phyloP scores from a whole-genome alignment of 2,797 vertebrate genomes.

The Eidolon dupreanum region DNA sequence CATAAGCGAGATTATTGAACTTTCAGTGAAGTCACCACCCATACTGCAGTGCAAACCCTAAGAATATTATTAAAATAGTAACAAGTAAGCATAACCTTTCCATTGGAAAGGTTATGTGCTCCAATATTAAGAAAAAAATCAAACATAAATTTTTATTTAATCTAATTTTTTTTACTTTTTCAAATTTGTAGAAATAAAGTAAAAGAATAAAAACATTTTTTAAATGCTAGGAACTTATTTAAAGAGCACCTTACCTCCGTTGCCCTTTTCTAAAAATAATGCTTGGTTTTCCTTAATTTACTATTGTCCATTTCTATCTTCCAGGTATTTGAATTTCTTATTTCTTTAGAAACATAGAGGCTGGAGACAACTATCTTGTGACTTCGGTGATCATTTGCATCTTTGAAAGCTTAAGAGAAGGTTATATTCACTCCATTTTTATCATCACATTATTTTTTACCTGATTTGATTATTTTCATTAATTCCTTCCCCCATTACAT shows the following conservation, averaged over 20 bases:
- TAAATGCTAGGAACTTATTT: not conserved
- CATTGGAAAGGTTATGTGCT: not conserved
- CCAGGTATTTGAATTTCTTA: not conserved
- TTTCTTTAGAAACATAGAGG: constrained; percentile 2
- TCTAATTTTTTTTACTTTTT: not conserved
- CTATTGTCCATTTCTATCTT: not conserved
- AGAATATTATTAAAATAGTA: not conserved
- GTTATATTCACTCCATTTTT: not conserved
- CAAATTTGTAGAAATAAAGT: constrained; percentile 27
- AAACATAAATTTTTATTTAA: constrained; percentile 11
- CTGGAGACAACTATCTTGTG: not conserved
- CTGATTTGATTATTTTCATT: constrained; percentile 17
- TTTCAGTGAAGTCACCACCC: not conserved
- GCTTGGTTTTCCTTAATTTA: not conserved
- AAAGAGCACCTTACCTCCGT: not conserved
- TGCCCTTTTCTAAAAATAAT: not conserved
- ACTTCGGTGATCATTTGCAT: not conserved
- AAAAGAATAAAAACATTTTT: constrained; percentile 21
- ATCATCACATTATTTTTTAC: not conserved
- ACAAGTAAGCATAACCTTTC: not conserved
- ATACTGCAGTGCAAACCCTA: not conserved
- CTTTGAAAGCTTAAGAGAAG: not conserved
- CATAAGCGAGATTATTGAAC: not conserved
- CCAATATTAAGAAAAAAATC: not conserved
- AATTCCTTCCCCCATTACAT: not conserved